Evolutionary conservation across 2,113 vertebrate genomes (phyloP), one percentile per base, ranked within the genome.

Genomic region (Blennius ocellaris): DNA sequence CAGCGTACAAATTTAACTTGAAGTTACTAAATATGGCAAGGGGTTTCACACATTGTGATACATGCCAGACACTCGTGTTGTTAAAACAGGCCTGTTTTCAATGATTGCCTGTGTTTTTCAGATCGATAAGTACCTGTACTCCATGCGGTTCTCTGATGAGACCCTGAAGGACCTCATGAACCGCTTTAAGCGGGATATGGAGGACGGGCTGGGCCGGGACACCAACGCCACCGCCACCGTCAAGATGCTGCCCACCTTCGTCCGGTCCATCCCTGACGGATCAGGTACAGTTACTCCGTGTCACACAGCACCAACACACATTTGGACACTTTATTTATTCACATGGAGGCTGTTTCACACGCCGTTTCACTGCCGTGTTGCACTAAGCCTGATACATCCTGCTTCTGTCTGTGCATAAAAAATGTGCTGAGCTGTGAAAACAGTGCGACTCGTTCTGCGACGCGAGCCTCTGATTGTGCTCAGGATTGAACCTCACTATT

Each of bases 211-310:
- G 39, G 92, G 93, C 49, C 90, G 96, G 1, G 97, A 97, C 88
- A 96, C 94, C 67, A 97, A 96, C 80, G 93, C 97, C 37, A 98
- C 97, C 0, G 95, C 98, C 16, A 82, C 94, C 0, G 90, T 99
- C 69, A 99, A 99, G 92, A 99, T 99, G 98, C 92, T 99, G 64
- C 98, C 98, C 60, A 99, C 98, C 0, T 99, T 99, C 45, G 98
- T 99, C 50, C 94, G 97, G 88, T 98, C 98, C 78, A 98, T 98
- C 88, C 98, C 98, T 11, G 98, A 99, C 0, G 98, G 98, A 48
- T 96, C 97, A 94, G 98, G 98, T 78, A 59, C 14, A 17, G 2
- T 30, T 30, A 30, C 21, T 30, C 21, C n/a, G n/a, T 30, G 21
- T 30, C 21, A 30, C 21, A 30, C 21, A 30, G 21, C 21, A 30